phyloP scores from a whole-genome alignment of 2,888 invertebrate species.

The Caenorhabditis drosophilae region DNA sequence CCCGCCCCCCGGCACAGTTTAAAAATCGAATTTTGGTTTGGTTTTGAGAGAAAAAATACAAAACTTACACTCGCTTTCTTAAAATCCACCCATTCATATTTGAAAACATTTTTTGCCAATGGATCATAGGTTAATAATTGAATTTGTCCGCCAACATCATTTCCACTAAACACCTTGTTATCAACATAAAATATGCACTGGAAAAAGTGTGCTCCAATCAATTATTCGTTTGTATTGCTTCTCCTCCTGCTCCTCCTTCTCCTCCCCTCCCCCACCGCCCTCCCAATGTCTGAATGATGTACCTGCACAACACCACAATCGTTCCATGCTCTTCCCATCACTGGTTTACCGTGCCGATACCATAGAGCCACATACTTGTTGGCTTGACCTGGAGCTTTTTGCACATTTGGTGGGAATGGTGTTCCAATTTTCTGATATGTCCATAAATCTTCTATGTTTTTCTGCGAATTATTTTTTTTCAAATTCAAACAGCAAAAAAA shows the following conservation, averaged over 20 bases:
- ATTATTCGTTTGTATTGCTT: too few species aligned
- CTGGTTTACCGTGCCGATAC: constrained; percentile 41
- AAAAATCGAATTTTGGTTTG: too few species aligned
- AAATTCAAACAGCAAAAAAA: not conserved
- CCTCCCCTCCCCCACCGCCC: not conserved
- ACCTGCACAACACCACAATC: constrained; percentile 43
- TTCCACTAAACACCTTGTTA: constrained; percentile 25
- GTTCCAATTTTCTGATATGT: constrained; percentile 41
- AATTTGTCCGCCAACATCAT: constrained; percentile 41
- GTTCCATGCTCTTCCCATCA: constrained; percentile 47
- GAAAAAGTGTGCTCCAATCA: too few species aligned
- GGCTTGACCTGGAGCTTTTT: constrained; percentile 31
- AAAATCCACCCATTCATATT: constrained; percentile 39
- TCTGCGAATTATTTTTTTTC: constrained; percentile 5
- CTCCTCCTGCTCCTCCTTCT: not conserved
- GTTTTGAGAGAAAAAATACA: not conserved
- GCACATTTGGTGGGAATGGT: constrained; percentile 32
- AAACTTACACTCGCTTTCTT: constrained; percentile 12
- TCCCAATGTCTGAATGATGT: not conserved
- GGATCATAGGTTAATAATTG: constrained; percentile 32
- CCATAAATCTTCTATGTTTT: constrained; percentile 38
- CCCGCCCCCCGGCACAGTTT: too few species aligned
- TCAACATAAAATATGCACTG: constrained; percentile 36
- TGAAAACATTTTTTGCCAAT: constrained; percentile 22
- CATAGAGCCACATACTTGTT: constrained; percentile 46